A percentile compares a stretch with the other conserved stretches of the same genome.
These are phyloP conservation scores for Neosalanx taihuensis DNA, from an alignment of 2,797 vertebrate species.

Conservation along the genomic window DNA sequence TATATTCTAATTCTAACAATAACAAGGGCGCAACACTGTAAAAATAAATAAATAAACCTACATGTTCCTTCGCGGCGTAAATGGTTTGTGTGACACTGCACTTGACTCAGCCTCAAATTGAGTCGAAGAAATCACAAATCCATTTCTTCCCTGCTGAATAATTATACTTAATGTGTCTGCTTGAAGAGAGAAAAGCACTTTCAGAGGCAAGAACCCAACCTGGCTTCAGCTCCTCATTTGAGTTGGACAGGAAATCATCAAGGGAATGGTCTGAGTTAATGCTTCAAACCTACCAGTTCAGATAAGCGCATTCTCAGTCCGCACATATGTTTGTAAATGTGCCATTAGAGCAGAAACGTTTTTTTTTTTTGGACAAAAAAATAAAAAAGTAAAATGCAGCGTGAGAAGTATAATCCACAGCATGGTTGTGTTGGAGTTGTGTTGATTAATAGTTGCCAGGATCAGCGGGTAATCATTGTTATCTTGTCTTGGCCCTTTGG, in stretches of 20 bases:
- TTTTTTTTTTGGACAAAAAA: no score
- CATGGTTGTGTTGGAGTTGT: background rate
- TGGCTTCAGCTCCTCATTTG: no score
- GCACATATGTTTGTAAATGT: no score
- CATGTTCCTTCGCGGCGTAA: constrained; percentile 31
- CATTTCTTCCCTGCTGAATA: constrained; percentile 24
- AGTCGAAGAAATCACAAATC: constrained; percentile 20
- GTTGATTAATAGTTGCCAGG: constrained; percentile 51
- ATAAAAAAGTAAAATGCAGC: no score
- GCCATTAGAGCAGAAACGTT: no score
- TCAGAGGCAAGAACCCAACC: no score
- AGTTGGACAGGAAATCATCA: no score
- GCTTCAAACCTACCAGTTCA: no score
- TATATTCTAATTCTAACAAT: no score
- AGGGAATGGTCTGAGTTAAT: no score
- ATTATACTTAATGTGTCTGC: constrained; percentile 10
- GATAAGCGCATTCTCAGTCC: no score
- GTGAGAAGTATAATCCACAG: background rate
- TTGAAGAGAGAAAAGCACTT: background rate
- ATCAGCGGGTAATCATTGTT: constrained; percentile 48
- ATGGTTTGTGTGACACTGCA: constrained; percentile 44
- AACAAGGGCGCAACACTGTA: no score
- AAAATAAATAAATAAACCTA: background rate
- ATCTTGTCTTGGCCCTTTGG: constrained; percentile 48
- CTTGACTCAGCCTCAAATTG: constrained; percentile 26